A percentile compares a stretch with the other conserved stretches of the same genome.
phyloP scores from a whole-genome alignment of 2,113 vertebrate genomes.

The Actenoides hombroni region DNA sequence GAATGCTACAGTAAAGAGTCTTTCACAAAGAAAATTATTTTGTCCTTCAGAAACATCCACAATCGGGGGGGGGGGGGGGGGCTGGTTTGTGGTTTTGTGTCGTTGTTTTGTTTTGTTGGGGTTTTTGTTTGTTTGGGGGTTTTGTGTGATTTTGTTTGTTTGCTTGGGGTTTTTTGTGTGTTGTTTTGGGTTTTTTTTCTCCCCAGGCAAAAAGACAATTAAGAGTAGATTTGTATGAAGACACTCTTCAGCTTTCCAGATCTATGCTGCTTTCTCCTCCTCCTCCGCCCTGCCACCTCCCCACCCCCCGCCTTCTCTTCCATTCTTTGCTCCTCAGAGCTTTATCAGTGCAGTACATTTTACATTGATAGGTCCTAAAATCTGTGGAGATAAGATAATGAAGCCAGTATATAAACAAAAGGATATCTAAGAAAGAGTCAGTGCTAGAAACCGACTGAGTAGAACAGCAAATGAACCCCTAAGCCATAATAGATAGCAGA shows the following conservation, averaged over 20 bases:
- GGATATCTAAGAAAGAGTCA: not conserved
- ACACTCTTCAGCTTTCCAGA: not conserved
- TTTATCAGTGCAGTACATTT: not conserved
- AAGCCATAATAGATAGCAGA: not conserved
- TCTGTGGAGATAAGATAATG: not conserved
- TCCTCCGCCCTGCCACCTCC: no score
- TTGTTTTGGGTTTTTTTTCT: no score
- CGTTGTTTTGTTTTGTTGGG: no score
- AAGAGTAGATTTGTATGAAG: not conserved
- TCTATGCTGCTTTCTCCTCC: rapidly evolving
- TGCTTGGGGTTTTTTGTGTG: no score
- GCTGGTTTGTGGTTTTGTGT: no score
- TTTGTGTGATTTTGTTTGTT: no score
- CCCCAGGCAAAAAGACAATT: not conserved
- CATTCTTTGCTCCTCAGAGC: not conserved
- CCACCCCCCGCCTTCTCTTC: not conserved
- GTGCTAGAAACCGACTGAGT: not conserved
- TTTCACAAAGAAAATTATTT: not conserved
- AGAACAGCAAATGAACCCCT: not conserved
- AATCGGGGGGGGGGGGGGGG: no score
- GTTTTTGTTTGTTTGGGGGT: no score
- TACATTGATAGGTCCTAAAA: not conserved
- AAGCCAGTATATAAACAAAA: not conserved
- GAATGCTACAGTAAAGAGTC: not conserved
- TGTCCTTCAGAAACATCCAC: not conserved